A percentile compares a stretch with the other conserved stretches of the same genome.
Conservation (phyloP, 1,140 invertebrate genomes). For the Batillaria attramentaria region DNA sequence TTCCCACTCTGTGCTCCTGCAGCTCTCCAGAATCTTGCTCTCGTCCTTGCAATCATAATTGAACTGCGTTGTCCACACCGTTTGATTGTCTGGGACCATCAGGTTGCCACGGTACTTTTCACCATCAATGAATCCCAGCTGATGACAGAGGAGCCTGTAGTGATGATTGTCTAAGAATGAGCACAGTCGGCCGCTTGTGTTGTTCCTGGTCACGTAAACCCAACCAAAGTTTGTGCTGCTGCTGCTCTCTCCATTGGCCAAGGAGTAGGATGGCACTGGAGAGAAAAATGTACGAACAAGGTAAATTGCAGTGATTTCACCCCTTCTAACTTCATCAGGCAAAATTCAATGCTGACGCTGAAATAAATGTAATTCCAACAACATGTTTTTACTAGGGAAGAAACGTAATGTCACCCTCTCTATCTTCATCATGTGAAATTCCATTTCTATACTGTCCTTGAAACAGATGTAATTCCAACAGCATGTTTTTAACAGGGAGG, state of each 20-base stretch:
- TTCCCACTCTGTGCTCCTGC: background rate
- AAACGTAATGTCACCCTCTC: too few species aligned
- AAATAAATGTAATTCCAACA: too few species aligned
- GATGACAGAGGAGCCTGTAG: conserved; percentile 9
- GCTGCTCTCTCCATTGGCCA: conserved; percentile 1
- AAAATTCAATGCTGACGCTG: too few species aligned
- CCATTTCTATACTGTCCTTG: too few species aligned
- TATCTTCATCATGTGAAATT: too few species aligned
- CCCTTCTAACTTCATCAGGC: too few species aligned
- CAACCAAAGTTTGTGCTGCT: background rate
- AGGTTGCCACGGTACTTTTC: background rate
- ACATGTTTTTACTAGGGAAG: too few species aligned
- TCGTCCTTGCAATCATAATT: too few species aligned
- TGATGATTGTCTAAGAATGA: background rate
- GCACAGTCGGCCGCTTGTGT: background rate
- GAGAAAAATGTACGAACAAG: background rate
- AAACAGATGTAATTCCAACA: too few species aligned
- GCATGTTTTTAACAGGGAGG: too few species aligned
- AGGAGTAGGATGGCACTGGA: background rate
- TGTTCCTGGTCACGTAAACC: background rate
- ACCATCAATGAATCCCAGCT: conserved; percentile 15
- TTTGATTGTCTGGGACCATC: background rate
- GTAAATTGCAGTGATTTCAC: too few species aligned
- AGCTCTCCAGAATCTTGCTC: background rate
- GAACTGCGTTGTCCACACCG: background rate